A percentile compares a stretch with the other conserved stretches of the same genome.
phyloP scores from a whole-genome alignment of 2,888 invertebrate genomes.

The Calliopum simillimum region DNA sequence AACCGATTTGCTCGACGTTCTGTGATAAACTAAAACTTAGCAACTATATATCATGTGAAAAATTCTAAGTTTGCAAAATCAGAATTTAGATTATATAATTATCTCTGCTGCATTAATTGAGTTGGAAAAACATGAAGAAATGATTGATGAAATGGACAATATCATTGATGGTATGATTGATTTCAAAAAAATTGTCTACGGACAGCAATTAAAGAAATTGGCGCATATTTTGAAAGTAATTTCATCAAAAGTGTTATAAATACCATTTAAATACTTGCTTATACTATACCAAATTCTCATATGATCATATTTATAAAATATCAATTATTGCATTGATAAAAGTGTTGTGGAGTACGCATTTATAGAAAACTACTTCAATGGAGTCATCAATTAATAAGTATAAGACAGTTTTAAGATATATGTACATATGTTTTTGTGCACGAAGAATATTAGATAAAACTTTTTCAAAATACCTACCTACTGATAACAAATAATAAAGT shows the following conservation, averaged over 20 bases:
- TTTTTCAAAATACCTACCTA: too few species aligned
- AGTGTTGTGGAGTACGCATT: too few species aligned
- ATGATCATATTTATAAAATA: neutral
- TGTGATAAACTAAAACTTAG: conserved; percentile 48
- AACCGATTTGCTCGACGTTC: conserved; percentile 49
- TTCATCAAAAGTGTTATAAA: neutral
- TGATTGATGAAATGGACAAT: conserved; percentile 27
- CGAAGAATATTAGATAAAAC: too few species aligned
- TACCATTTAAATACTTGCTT: neutral
- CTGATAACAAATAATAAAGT: too few species aligned
- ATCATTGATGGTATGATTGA: conserved; percentile 35
- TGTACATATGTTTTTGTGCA: too few species aligned
- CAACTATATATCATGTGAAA: too few species aligned
- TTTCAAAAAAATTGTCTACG: conserved; percentile 30
- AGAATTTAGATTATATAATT: conserved; percentile 4
- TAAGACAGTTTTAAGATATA: too few species aligned
- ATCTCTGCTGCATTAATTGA: conserved; percentile 22
- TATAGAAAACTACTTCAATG: neutral
- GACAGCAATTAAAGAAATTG: too few species aligned
- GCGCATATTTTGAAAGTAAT: too few species aligned
- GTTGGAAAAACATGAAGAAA: conserved; percentile 27
- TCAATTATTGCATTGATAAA: conserved; percentile 1
- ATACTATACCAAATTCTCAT: neutral
- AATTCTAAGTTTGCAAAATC: conserved; percentile 28
- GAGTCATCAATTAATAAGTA: conserved; percentile 3